Percentiles rank a stretch among this genome's conserved stretches.
phyloP scores from a whole-genome alignment of 2,888 invertebrate genomes.

The Morpho helenor region DNA sequence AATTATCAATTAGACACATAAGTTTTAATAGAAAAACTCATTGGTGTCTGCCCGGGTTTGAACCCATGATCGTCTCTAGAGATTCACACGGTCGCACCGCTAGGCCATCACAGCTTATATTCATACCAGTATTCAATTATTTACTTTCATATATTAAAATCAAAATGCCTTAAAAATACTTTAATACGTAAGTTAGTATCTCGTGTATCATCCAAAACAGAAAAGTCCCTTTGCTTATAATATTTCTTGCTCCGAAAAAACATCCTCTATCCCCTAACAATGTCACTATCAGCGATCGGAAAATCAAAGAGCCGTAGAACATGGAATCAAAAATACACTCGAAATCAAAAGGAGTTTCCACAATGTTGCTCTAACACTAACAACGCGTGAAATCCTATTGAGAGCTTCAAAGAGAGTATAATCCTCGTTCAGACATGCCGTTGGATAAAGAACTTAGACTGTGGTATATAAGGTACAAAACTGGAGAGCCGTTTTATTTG shows the following conservation, averaged over 20 bases:
- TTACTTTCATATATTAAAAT: too few species aligned
- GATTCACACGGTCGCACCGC: too few species aligned
- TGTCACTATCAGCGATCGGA: slow-evolving; percentile 38
- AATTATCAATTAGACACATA: too few species aligned
- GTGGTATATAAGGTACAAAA: slow-evolving; percentile 26
- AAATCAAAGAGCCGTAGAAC: slow-evolving; percentile 56
- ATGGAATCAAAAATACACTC: slow-evolving; percentile 75
- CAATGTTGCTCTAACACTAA: slow-evolving; percentile 71
- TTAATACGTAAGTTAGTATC: too few species aligned
- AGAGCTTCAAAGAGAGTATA: slow-evolving; percentile 68
- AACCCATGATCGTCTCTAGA: too few species aligned
- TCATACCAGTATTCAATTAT: too few species aligned
- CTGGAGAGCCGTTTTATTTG: slow-evolving; percentile 25
- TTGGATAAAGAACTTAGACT: slow-evolving; percentile 23
- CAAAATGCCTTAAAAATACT: too few species aligned
- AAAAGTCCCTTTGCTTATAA: not conserved
- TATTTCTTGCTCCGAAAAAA: slow-evolving; percentile 10
- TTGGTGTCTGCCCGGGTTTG: too few species aligned
- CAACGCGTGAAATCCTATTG: slow-evolving; percentile 75
- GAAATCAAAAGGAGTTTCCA: slow-evolving; percentile 70
- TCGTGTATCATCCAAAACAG: not conserved
- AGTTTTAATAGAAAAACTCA: too few species aligned
- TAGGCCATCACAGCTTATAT: too few species aligned
- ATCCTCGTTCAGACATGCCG: slow-evolving; percentile 35
- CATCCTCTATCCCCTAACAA: slow-evolving; percentile 26